Percentiles rank a stretch among this genome's conserved stretches.
These are phyloP conservation scores for Leistus spinibarbis DNA, from an alignment of 2,888 invertebrate species.

Conservation along the genomic window DNA sequence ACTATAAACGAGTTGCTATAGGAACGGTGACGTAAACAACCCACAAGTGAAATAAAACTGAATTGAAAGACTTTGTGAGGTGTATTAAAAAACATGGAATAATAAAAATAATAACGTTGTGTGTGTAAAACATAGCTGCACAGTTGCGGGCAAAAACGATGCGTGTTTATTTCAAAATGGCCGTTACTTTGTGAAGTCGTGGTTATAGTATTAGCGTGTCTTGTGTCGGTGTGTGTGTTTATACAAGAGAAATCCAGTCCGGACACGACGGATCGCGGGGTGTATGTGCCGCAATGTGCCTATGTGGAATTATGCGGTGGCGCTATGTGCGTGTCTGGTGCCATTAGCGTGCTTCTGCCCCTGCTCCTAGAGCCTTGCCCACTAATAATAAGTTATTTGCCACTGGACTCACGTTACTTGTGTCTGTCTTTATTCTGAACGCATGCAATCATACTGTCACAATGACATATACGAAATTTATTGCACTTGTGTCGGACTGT, in stretches of 20 bases:
- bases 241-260: background rate
- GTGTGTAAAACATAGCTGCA: background rate
- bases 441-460: background rate
- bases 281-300: background rate
- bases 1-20: no score
- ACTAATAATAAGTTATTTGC: background rate
- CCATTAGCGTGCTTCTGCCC: slow-evolving; percentile 2
- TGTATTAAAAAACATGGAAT: no score
- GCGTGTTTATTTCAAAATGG: slow-evolving; percentile 26
- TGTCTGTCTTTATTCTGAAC: background rate
- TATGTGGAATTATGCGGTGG: slow-evolving; percentile 3
- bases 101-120: slow-evolving; percentile 24
- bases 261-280: background rate
- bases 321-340: background rate
- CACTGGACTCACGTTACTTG: background rate
- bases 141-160: background rate
- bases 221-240: background rate
- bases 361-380: background rate
- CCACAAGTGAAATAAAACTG: no score
- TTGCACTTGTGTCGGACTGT: no score
- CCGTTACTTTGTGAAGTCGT: slow-evolving; percentile 10
- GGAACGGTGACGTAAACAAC: no score
- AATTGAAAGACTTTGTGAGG: no score
- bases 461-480: background rate
- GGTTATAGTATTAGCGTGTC: background rate